A percentile compares a stretch with the other conserved stretches of the same genome.
Conservation (phyloP, 2,797 vertebrate species). For the Melanogrammus aeglefinus region DNA sequence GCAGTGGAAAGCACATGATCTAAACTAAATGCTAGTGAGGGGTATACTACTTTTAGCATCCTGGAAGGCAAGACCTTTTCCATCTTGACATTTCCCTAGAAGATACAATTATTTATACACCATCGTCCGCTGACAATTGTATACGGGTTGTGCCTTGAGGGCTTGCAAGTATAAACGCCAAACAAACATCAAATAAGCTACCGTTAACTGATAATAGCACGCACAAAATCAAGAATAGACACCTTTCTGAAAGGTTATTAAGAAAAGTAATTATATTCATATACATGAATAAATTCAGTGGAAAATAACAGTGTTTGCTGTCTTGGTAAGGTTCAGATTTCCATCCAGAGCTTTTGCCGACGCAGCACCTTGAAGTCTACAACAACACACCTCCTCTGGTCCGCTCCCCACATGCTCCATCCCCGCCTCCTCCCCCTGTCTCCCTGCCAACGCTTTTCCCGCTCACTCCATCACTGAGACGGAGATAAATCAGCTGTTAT, state of each 20-base stretch:
- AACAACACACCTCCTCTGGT: conserved; percentile 22
- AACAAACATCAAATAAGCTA: not conserved
- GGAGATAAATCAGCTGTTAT: conserved; percentile 45
- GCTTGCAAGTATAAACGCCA: not conserved
- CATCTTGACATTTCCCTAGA: not conserved
- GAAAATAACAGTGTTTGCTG: not conserved
- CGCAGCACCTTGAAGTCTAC: conserved; percentile 30
- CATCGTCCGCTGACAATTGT: not conserved
- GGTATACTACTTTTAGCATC: not conserved
- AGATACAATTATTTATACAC: not conserved
- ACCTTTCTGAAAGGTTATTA: not conserved
- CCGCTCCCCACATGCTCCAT: not conserved
- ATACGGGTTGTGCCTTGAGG: not conserved
- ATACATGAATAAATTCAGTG: not conserved
- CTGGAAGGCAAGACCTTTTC: not conserved
- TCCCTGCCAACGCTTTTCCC: conserved; percentile 37
- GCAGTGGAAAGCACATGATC: not conserved
- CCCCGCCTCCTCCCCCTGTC: not conserved
- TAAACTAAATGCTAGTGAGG: not conserved
- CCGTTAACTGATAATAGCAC: not conserved
- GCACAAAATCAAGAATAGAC: not conserved
- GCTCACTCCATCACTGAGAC: conserved; percentile 35
- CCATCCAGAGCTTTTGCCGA: conserved; percentile 27
- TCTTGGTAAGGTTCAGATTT: not conserved
- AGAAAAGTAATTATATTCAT: not conserved